Base-by-base conservation (phyloP, 2,113 vertebrate genomes). In the Barnardius zonarius region DNA sequence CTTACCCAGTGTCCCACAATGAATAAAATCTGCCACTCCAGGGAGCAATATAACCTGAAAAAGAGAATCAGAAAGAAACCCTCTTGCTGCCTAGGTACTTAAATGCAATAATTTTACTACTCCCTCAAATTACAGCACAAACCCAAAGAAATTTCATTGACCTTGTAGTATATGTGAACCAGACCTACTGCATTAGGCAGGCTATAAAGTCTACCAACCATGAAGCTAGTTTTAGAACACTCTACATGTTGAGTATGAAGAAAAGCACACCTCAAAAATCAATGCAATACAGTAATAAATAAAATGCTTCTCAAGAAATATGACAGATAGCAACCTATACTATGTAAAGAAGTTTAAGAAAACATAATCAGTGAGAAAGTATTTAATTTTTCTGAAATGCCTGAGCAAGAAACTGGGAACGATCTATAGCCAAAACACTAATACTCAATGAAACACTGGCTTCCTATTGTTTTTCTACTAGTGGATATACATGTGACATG, bases 11-110 rank as follows among this genome's bases (percentile, higher is more conserved):
- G 97, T 99, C 99, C 99, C 99, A 99, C 51, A 99, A 90, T 28
- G 99, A 99, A 92, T 99, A 99, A 98, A 99, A 99, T 63, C 99
- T 99, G 69, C 99, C 99, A 97, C 99, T 99, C 99, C 99, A 99
- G 8, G 99, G 99, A 93, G 99, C 99, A 70, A 99, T 99, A 97
- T 99, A 99, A 92, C 99, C 99, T 99, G 93, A 77, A 97, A 96
- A 96, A 87, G 52, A 77, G 22, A 92, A 80, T 41, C 7, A 55
- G 5, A 79, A 95, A 91, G 14, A 92, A 84, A 7, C 2, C 4
- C 25, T 85, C 83, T 90, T 80, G 73, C 64, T 76, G 52, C 57
- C 62, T 73, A 68, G 9, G 55, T 86, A 81, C 83, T 96, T 72
- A 81, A 89, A 69, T 49, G 66, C 59, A 92, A 10, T 55, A 39